Percentiles rank a stretch among this genome's conserved stretches.
phyloP scores from a whole-genome alignment of 2,797 vertebrate species.

The Hippopotamyrus pictus region DNA sequence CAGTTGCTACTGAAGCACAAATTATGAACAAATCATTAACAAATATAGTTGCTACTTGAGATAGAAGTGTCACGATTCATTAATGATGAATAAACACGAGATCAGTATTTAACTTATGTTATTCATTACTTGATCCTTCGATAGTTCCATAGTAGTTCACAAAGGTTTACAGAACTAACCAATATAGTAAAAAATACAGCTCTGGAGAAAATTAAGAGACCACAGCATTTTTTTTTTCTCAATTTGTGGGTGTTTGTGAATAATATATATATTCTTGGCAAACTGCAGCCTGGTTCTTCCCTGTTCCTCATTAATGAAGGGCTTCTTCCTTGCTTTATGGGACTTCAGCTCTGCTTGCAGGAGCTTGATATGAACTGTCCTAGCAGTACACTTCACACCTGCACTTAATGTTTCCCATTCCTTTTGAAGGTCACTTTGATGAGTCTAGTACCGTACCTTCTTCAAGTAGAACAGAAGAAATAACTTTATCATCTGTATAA shows the following conservation, averaged over 20 bases:
- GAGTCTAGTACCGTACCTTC: constrained; percentile 65
- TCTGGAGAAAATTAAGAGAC: not conserved
- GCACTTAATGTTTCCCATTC: not conserved
- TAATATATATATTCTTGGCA: not conserved
- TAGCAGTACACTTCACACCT: not conserved
- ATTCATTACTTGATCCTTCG: not conserved
- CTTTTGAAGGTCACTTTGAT: not conserved
- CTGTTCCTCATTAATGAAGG: not conserved
- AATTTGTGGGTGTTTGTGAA: not conserved
- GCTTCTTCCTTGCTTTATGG: not conserved
- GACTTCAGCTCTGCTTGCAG: not conserved
- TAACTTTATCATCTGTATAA: constrained; percentile 80
- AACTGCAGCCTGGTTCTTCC: not conserved
- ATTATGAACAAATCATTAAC: not conserved
- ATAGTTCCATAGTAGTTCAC: not conserved
- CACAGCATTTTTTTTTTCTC: not conserved
- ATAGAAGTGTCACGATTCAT: not conserved
- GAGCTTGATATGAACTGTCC: not conserved
- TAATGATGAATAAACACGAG: not conserved
- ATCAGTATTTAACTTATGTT: not conserved
- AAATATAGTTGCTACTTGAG: not conserved
- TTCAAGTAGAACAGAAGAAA: constrained; percentile 85
- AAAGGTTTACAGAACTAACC: not conserved
- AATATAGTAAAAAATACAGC: not conserved
- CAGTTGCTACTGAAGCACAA: not conserved